Evolutionary conservation across 2,113 vertebrate species (phyloP).

Genomic region (Alethe diademata): DNA sequence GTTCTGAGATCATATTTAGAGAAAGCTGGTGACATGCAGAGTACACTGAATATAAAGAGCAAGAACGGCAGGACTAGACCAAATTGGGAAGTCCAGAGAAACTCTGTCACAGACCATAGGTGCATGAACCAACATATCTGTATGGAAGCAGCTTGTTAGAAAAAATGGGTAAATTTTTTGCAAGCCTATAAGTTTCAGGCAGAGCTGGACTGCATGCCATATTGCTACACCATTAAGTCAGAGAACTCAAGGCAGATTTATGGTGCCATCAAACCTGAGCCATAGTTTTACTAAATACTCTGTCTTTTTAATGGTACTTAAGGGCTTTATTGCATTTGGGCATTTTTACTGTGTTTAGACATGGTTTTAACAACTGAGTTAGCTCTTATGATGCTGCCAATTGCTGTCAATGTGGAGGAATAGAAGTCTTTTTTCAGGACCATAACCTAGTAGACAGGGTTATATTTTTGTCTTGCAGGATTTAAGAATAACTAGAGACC

Average conservation of each 20-base stretch:
- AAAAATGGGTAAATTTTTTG: not conserved
- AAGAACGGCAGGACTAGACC: not conserved
- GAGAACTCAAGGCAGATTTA: constrained; percentile 41
- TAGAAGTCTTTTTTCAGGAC: not conserved
- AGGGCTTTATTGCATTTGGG: constrained; percentile 21
- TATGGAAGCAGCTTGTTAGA: not conserved
- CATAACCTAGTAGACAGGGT: not conserved
- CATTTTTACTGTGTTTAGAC: constrained; percentile 52
- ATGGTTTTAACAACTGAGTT: constrained; percentile 33
- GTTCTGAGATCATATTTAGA: not conserved
- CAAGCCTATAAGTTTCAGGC: not conserved
- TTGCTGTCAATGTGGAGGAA: not conserved
- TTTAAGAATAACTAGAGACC: not conserved
- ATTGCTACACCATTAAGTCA: not conserved
- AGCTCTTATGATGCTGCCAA: constrained; percentile 2
- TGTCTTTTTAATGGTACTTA: constrained; percentile 45
- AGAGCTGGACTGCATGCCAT: not conserved
- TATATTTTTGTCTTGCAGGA: not conserved
- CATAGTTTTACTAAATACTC: constrained; percentile 54
- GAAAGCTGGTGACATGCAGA: not conserved
- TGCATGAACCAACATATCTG: not conserved
- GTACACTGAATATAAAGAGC: not conserved
- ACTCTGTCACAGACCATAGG: not conserved
- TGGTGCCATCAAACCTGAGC: constrained; percentile 5
- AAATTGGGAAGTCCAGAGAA: not conserved